Evolutionary conservation across 2,113 vertebrate genomes (phyloP).

Genomic region (Aplodontia rufa): DNA sequence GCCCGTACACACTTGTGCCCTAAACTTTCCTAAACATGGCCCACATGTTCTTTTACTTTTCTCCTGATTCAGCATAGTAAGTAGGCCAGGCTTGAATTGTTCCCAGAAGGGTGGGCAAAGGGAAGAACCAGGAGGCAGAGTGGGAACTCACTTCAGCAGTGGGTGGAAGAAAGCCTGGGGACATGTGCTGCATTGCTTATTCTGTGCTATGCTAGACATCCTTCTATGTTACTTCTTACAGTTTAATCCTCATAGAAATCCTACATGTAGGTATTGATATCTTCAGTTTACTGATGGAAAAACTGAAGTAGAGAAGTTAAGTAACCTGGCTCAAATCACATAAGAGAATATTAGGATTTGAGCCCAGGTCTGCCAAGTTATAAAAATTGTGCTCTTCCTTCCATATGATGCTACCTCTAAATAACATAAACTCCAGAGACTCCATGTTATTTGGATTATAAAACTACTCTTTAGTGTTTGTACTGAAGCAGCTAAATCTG

Average conservation of each 20-base stretch:
- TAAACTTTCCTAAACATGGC: neutral
- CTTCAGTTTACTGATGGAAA: neutral
- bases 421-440: neutral
- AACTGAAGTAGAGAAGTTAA: neutral
- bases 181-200: neutral
- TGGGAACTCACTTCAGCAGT: neutral
- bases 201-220: neutral
- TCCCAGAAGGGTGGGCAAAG: neutral
- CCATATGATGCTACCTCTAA: neutral
- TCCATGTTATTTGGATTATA: neutral
- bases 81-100: neutral
- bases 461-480: neutral
- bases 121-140: neutral
- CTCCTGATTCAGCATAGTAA: neutral
- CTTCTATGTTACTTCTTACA: neutral
- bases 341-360: neutral
- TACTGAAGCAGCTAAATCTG: conserved; percentile 20
- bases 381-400: neutral
- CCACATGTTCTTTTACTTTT: neutral
- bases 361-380: neutral
- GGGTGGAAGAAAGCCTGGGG: neutral
- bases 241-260: neutral
- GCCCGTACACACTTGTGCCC: neutral
- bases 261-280: neutral
- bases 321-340: neutral